phyloP scores from a whole-genome alignment of 2,888 invertebrate genomes.

The Creontiades dilutus region DNA sequence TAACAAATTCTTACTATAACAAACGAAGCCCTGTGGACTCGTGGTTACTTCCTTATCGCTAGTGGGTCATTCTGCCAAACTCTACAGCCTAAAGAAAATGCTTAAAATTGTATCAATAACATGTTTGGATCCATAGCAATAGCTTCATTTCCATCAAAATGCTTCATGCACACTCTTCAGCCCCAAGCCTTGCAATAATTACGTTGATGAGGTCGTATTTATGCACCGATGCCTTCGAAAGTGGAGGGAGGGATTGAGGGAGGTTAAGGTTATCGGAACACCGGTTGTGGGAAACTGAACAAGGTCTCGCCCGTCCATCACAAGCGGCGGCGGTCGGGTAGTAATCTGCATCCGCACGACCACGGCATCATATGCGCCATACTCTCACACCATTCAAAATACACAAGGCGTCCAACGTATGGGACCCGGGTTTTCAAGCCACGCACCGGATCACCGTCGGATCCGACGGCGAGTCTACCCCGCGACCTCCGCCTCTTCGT shows the following conservation, averaged over 20 bases:
- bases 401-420: not conserved
- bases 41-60: too few relatives aligned
- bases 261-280: not conserved
- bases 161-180: too few relatives aligned
- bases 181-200: not conserved
- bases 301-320: not conserved
- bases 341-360: not conserved
- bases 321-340: not conserved
- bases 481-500: not conserved
- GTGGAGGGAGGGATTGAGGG: not conserved
- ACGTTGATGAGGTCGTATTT: not conserved
- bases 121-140: too few relatives aligned
- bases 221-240: not conserved
- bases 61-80: too few relatives aligned
- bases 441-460: not conserved
- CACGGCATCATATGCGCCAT: not conserved
- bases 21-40: too few relatives aligned
- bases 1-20: too few relatives aligned
- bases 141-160: too few relatives aligned
- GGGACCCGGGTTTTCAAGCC: not conserved
- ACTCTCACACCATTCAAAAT: not conserved
- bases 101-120: too few relatives aligned
- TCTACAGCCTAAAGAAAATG: too few relatives aligned
- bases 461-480: not conserved
- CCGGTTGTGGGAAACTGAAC: conserved; percentile 8